Evolutionary conservation across 2,888 invertebrate genomes (phyloP).

Genomic region (Dolomedes plantarius): DNA sequence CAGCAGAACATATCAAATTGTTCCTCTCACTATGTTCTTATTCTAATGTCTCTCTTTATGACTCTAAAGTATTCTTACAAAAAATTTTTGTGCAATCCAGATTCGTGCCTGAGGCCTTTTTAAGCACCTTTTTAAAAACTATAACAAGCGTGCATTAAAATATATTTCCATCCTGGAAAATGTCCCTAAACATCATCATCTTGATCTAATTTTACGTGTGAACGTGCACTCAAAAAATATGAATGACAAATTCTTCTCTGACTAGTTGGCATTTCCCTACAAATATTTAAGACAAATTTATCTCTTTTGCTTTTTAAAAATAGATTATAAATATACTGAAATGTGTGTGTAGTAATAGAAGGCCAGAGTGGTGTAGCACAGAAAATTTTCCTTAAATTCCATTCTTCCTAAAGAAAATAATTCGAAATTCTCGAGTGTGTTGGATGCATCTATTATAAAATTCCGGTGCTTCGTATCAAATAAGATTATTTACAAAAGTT

Average conservation of each 20-base stretch:
- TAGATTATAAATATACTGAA: not conserved
- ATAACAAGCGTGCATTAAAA: constrained; percentile 1
- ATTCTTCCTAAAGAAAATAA: not conserved
- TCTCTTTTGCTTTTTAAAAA: not conserved
- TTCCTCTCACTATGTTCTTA: not conserved
- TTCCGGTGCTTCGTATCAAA: constrained; percentile 1
- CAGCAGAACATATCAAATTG: not conserved
- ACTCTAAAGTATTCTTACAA: not conserved
- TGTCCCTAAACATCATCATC: not conserved
- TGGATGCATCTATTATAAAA: not conserved
- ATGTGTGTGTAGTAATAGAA: not conserved
- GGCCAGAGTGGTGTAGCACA: constrained; percentile 13
- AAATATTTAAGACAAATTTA: not conserved
- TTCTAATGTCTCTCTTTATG: not conserved
- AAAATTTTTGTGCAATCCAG: constrained; percentile 2
- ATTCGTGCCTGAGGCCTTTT: not conserved
- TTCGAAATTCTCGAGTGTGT: not conserved
- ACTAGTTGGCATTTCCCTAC: not conserved
- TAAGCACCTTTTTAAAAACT: not conserved
- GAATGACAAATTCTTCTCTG: not conserved
- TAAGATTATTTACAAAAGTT: not conserved
- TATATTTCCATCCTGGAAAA: not conserved
- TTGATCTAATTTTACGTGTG: not conserved
- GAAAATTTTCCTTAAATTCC: not conserved
- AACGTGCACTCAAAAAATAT: not conserved